These are phyloP conservation scores for Gari tellinella DNA, from an alignment of 2,888 invertebrate genomes.

Conservation along the genomic window DNA sequence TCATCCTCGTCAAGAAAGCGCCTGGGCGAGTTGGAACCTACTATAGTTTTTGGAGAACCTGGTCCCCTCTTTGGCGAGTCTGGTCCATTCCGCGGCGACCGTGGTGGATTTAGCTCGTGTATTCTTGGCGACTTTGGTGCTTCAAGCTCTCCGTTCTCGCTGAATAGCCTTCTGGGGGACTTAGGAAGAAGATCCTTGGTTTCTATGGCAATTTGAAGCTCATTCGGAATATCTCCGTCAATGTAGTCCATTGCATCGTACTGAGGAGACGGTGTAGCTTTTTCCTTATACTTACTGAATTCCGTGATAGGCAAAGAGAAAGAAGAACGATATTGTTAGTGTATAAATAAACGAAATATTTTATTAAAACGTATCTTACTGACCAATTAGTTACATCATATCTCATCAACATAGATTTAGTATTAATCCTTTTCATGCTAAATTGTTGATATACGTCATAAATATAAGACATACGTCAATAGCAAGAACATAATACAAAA, in stretches of 20 bases:
- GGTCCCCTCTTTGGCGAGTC: constrained; percentile 3
- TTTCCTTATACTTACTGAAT: constrained; percentile 76
- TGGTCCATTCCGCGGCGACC: constrained; percentile 9
- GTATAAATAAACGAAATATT: no score
- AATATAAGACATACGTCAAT: no score
- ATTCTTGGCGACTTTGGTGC: constrained; percentile 14
- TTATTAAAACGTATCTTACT: no score
- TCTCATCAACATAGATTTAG: no score
- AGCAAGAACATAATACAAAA: no score
- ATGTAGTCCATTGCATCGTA: constrained; percentile 62
- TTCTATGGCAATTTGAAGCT: constrained; percentile 2
- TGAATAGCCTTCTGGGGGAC: background rate
- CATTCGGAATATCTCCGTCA: constrained; percentile 35
- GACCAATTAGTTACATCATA: no score
- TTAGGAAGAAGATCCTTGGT: background rate
- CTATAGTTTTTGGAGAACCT: background rate
- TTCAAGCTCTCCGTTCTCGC: constrained; percentile 8
- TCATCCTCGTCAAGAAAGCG: constrained; percentile 51
- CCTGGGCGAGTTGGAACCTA: constrained; percentile 34
- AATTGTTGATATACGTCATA: no score
- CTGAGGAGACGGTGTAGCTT: constrained; percentile 70
- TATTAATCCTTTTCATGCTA: no score
- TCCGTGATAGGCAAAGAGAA: constrained; percentile 40
- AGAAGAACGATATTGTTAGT: constrained; percentile 13
- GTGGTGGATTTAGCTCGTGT: constrained; percentile 7